Evolutionary conservation across 2,888 invertebrate genomes (phyloP), one percentile per base, ranked within the genome.

Genomic region (Aspidiotus rigidus): DNA sequence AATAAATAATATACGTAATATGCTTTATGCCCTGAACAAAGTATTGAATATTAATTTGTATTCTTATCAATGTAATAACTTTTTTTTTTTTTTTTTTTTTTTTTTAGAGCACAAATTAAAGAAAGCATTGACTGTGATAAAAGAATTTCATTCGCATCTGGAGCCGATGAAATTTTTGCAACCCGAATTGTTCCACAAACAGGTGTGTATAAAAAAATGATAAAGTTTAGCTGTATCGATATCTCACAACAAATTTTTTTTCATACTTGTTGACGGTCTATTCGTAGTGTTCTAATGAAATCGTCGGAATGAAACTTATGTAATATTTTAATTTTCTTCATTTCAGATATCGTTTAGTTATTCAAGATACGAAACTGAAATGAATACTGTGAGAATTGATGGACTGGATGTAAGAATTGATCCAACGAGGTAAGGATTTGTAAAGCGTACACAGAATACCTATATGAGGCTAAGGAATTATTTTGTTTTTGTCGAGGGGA

Each of bases 61-160:
- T 28, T 28, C 28, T 28, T 3, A 28, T 28, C 1, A 28, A 28
- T 28, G 28, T 28, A 28, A 3, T 28, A n/a, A 3, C 6, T 3
- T 49, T 42, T n/a, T 42, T 42, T 59, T 67, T 56, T 63, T 57
- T 49, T n/a, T 3, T 49, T 42, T n/a, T 42, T 42, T 59, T 67
- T 56, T 63, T 57, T 6, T 57, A 69, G 59, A 63, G 49, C 55
- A 63, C 41, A 40, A 49, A 44, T 15, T 69, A n/a, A 57, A 57
- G 56, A 63, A 61, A 15, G 53, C 62, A 49, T 66, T 70, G 74
- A 95, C 94, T 3, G 86, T 90, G 64, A 86, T 95, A 71, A 88
- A 91, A 73, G 87, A 88, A 78, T 95, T 97, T 79, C 96, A 96
- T 79, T 97, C 96, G 0, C 96, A 97, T 78, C 81, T 95, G 75